A percentile compares a stretch with the other conserved stretches of the same genome.
These are phyloP conservation scores for Drosophila saltans DNA, from an alignment of 1,140 invertebrate genomes.

Conservation along the genomic window DNA sequence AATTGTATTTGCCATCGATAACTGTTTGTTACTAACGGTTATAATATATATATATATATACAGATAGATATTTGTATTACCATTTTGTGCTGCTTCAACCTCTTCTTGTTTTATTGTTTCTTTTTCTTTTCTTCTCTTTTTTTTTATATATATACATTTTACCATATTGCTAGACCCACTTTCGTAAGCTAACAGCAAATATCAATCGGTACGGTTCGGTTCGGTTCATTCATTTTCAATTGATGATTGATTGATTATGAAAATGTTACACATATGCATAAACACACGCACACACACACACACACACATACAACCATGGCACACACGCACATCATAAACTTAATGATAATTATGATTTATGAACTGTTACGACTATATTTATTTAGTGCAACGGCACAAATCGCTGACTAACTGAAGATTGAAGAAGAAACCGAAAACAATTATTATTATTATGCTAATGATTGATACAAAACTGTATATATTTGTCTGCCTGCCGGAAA, in stretches of 20 bases:
- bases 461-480: neutral
- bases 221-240: slow-evolving; percentile 8
- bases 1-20: slow-evolving; percentile 1
- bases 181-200: slow-evolving; percentile 12
- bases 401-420: slow-evolving; percentile 9
- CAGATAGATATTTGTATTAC: neutral
- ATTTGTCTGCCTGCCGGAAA: neutral
- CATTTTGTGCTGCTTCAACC: neutral
- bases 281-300: neutral
- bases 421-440: slow-evolving; percentile 7
- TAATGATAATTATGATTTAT: slow-evolving; percentile 13
- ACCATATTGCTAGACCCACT: neutral
- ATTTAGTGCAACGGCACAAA: slow-evolving; percentile 13
- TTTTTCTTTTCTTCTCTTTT: neutral
- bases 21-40: slow-evolving; percentile 4
- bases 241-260: slow-evolving; percentile 14
- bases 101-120: slow-evolving; percentile 2
- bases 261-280: slow-evolving; percentile 14
- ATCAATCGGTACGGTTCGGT: neutral
- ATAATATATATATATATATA: neutral
- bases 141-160: neutral
- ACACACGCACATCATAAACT: neutral
- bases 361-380: slow-evolving; percentile 12
- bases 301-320: neutral
- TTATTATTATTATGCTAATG: slow-evolving; percentile 8